Conservation (phyloP, 1,140 invertebrate species). For the Bombus superbus region DNA sequence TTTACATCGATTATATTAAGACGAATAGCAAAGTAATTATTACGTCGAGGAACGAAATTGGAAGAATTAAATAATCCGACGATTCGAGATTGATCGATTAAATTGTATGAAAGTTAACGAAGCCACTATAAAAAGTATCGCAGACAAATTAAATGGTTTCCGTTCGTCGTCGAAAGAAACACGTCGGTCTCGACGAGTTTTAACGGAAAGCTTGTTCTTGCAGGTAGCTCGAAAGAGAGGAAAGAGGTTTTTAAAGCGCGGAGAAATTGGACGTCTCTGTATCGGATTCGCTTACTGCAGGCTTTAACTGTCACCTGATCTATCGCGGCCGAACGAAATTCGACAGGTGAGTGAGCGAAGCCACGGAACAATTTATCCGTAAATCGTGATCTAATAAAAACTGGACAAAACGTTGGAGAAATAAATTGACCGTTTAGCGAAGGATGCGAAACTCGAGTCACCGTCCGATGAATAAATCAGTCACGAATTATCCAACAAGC, state of each 20-base stretch:
- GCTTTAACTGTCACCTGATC: slow-evolving; percentile 61
- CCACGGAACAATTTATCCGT: slow-evolving; percentile 46
- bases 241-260: slow-evolving; percentile 36
- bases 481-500: not conserved
- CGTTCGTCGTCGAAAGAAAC: not conserved
- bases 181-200: slow-evolving; percentile 28
- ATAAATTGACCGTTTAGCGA: not conserved
- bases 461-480: not conserved
- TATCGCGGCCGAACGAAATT: slow-evolving; percentile 56
- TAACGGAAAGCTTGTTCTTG: slow-evolving; percentile 64
- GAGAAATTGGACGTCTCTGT: slow-evolving; percentile 64
- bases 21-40: not conserved
- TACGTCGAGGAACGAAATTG: not conserved
- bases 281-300: slow-evolving; percentile 53
- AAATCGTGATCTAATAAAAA: slow-evolving; percentile 59
- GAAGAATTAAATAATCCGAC: not conserved
- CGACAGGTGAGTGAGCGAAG: slow-evolving; percentile 65
- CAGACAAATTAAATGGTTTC: slow-evolving; percentile 23
- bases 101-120: not conserved
- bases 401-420: slow-evolving; percentile 8
- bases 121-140: not conserved
- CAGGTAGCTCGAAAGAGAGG: slow-evolving; percentile 50
- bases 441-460: not conserved
- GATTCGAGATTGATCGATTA: not conserved
- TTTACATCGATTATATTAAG: not conserved